Percentiles rank a stretch among this genome's conserved stretches.
Evolutionary conservation across 2,888 invertebrate genomes (phyloP).

Genomic region (Willowsia nigromaculata): DNA sequence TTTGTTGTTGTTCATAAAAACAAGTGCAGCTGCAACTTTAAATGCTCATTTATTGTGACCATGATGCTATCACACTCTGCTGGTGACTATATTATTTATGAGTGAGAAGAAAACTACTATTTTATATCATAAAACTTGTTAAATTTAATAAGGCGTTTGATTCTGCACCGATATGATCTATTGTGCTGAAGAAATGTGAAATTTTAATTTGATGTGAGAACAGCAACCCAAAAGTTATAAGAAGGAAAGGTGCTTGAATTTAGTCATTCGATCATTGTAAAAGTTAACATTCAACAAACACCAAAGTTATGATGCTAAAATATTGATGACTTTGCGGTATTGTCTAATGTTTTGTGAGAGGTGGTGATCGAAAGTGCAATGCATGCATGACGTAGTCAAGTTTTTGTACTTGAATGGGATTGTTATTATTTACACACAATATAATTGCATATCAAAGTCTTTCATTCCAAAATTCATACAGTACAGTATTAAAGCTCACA

Average conservation of each 20-base stretch:
- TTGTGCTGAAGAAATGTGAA: conserved; percentile 15
- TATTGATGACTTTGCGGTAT: background rate
- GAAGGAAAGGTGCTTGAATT: background rate
- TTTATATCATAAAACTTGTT: conserved; percentile 9
- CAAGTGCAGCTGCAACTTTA: background rate
- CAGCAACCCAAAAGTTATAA: background rate
- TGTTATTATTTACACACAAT: conserved; percentile 33
- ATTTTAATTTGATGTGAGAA: background rate
- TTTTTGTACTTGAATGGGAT: conserved; percentile 26
- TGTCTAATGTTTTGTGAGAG: conserved; percentile 1
- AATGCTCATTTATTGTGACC: background rate
- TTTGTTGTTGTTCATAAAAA: background rate
- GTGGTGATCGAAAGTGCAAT: conserved; percentile 25
- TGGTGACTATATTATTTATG: conserved; percentile 3
- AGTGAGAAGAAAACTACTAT: background rate
- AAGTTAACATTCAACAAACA: background rate
- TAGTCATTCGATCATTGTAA: conserved; percentile 13
- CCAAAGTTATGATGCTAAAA: background rate
- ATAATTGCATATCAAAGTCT: conserved; percentile 57
- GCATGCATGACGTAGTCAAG: conserved; percentile 16
- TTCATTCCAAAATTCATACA: conserved; percentile 49
- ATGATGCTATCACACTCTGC: background rate
- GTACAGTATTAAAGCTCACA: conserved; percentile 46
- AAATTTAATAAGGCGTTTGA: conserved; percentile 20
- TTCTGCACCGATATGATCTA: background rate